Conservation (phyloP, 2,888 invertebrate species). For the Lypha dubia region DNA sequence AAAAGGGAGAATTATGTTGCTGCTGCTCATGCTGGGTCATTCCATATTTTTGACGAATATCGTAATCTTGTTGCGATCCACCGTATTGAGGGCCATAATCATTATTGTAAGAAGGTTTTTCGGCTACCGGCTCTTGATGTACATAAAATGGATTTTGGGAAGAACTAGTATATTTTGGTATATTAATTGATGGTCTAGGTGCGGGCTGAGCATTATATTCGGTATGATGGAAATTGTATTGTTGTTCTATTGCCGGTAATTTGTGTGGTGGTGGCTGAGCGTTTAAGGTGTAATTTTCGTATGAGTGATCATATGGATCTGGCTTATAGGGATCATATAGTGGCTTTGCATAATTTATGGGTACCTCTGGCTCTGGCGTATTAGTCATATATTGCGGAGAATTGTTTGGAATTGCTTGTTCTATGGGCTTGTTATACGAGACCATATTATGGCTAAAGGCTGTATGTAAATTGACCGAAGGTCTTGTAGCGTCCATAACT, state of each 20-base stretch:
- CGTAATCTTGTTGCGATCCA: conserved; percentile 1
- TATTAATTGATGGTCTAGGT: not conserved
- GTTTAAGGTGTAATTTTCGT: conserved; percentile 22
- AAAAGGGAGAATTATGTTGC: not conserved
- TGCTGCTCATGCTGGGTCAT: not conserved
- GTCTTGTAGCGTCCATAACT: conserved; percentile 31
- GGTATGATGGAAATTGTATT: conserved; percentile 54
- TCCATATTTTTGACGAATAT: conserved; percentile 42
- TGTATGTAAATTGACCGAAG: conserved; percentile 51
- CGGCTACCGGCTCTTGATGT: conserved; percentile 34
- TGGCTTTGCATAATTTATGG: conserved; percentile 46
- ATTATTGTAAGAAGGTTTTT: conserved; percentile 15
- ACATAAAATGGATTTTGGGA: conserved; percentile 53
- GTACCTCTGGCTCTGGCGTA: conserved; percentile 33
- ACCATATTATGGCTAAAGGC: conserved; percentile 47
- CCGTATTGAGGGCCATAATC: not conserved
- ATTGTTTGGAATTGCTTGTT: conserved; percentile 2
- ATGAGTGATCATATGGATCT: conserved; percentile 36
- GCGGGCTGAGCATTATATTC: conserved; percentile 48
- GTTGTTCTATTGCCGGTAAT: conserved; percentile 14
- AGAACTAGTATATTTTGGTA: conserved; percentile 16
- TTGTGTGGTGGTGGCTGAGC: conserved; percentile 32
- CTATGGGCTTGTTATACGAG: conserved; percentile 24
- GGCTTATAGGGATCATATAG: conserved; percentile 51
- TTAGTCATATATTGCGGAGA: conserved; percentile 12